Evolutionary conservation across 2,113 vertebrate genomes (phyloP).

Genomic region (Ophiodon elongatus): DNA sequence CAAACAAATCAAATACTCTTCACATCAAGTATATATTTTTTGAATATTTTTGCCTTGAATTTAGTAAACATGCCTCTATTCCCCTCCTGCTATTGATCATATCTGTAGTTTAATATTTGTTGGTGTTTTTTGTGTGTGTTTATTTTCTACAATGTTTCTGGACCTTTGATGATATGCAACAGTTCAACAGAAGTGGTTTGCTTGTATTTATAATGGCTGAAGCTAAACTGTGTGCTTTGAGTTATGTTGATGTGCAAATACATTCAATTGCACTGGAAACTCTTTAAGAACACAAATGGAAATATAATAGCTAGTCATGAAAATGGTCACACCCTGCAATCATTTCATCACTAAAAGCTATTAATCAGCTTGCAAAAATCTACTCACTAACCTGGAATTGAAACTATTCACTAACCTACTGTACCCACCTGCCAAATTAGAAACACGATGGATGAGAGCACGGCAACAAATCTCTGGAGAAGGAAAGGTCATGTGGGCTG

Average conservation of each 20-base stretch:
- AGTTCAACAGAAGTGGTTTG: background rate
- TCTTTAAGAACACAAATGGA: background rate
- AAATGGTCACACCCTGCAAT: background rate
- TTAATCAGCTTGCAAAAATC: constrained; percentile 19
- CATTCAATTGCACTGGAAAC: background rate
- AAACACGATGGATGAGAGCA: constrained; percentile 76
- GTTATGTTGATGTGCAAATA: constrained; percentile 7
- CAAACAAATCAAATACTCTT: background rate
- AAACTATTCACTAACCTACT: constrained; percentile 48
- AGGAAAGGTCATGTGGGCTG: constrained; percentile 81
- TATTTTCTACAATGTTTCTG: background rate
- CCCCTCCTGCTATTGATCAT: background rate
- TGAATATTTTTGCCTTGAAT: background rate
- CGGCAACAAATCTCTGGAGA: constrained; percentile 79
- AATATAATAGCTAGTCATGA: background rate
- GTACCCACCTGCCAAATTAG: constrained; percentile 53
- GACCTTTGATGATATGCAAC: background rate
- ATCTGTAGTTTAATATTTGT: background rate
- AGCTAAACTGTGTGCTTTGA: background rate
- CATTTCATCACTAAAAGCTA: constrained; percentile 23
- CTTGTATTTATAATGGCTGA: background rate
- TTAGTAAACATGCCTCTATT: background rate
- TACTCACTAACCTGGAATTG: constrained; percentile 6
- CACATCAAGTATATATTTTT: background rate
- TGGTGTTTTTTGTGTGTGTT: background rate